Evolutionary conservation across 53 echinoderm and acorn worm genomes (phyloP).

Genomic region (Zoroaster sp.): DNA sequence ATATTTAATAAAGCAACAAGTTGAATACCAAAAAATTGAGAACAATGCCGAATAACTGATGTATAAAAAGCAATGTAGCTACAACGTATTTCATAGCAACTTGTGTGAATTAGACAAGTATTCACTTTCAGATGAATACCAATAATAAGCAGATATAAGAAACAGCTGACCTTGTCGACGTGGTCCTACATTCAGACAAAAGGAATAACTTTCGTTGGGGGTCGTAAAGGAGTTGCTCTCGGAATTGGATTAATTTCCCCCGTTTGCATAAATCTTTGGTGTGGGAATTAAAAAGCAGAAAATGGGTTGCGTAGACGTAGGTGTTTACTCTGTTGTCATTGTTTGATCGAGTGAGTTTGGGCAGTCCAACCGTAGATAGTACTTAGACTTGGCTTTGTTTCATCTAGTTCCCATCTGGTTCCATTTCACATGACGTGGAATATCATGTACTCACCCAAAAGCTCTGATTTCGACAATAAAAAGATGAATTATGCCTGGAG

Average conservation of each 20-base stretch:
- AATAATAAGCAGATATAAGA: too few relatives aligned
- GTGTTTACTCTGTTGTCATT: slow-evolving; percentile 49
- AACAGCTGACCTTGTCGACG: neutral
- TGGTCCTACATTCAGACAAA: neutral
- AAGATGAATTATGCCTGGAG: slow-evolving; percentile 61
- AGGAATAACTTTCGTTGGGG: neutral
- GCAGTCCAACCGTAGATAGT: slow-evolving; percentile 41
- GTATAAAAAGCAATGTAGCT: too few relatives aligned
- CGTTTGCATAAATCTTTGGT: neutral
- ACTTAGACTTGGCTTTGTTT: slow-evolving; percentile 45
- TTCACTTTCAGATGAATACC: too few relatives aligned
- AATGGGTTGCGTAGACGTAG: neutral
- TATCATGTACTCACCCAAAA: slow-evolving; percentile 44
- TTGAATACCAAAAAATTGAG: too few relatives aligned
- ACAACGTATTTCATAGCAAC: too few relatives aligned
- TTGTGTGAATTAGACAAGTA: too few relatives aligned
- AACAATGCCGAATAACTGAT: too few relatives aligned
- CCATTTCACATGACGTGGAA: slow-evolving; percentile 45
- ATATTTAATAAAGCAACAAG: too few relatives aligned
- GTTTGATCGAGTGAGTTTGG: slow-evolving; percentile 40
- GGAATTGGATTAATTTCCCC: neutral
- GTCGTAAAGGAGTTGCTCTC: neutral
- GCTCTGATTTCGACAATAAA: slow-evolving; percentile 56
- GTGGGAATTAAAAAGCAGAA: slow-evolving; percentile 9
- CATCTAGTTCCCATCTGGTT: slow-evolving; percentile 53